phyloP scores from a whole-genome alignment of 2,888 invertebrate species.

The Cactoblastis cactorum region DNA sequence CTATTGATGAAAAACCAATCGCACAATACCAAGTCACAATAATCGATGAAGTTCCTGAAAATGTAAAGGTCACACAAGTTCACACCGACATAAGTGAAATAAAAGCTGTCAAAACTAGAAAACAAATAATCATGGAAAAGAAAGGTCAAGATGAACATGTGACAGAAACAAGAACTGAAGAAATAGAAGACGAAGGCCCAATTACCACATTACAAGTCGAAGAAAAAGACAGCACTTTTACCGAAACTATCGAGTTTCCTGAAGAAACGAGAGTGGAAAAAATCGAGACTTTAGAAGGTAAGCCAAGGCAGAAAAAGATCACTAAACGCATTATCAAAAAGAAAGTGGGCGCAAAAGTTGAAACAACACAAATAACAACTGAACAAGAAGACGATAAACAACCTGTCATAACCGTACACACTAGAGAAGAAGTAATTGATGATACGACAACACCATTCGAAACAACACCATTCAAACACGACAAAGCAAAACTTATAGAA shows the following conservation, averaged over 20 bases:
- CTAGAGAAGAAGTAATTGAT: conserved; percentile 48
- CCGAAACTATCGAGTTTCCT: conserved; percentile 25
- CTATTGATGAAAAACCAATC: too few relatives aligned
- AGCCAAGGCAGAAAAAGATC: conserved; percentile 29
- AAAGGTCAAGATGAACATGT: conserved; percentile 23
- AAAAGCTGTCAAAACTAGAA: conserved; percentile 4
- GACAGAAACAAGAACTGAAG: conserved; percentile 16
- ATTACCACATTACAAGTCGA: conserved; percentile 21
- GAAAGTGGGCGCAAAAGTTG: conserved; percentile 34
- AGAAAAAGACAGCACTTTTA: conserved; percentile 21
- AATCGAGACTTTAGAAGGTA: conserved; percentile 30
- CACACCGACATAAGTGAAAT: not conserved
- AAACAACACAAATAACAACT: conserved; percentile 21
- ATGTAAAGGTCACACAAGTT: not conserved
- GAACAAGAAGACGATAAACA: conserved; percentile 25
- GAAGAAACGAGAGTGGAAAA: conserved; percentile 41
- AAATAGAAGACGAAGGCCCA: conserved; percentile 28
- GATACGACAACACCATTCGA: conserved; percentile 50
- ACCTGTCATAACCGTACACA: conserved; percentile 33
- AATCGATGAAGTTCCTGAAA: conserved; percentile 7
- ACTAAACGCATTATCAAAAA: conserved; percentile 29
- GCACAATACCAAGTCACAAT: not conserved
- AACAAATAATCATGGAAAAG: conserved; percentile 20
- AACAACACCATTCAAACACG: conserved; percentile 41
- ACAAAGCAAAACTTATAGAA: conserved; percentile 34